Base-by-base conservation (phyloP, 2,888 invertebrate genomes). In the Rotaria socialis region DNA sequence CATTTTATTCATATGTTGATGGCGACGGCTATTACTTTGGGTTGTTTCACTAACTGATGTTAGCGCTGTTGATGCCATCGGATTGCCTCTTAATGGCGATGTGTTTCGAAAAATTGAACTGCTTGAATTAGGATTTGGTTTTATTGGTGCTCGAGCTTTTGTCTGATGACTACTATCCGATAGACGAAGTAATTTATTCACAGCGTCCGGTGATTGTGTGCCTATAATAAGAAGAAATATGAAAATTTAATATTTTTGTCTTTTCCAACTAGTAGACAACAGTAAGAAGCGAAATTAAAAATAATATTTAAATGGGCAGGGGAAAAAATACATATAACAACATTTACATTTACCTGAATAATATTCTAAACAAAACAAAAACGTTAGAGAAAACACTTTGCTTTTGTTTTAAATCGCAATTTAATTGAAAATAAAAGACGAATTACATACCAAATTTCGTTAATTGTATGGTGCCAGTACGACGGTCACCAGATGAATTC, bases 141-240 rank as follows among this genome's bases (percentile, higher is more conserved):
- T 80, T 80, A n/a, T 24, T 43, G 47, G 47, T n/a, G n/a, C 47
- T n/a, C 80, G 80, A n/a, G 80, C n/a, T 80, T 80, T 80, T 10
- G 47, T n/a, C 35, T 67, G 67, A 47, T 47, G 47, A 80, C 41
- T 80, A 47, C 80, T 80, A 47, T 80, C 47, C 10, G 80, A 80
- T 80, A 80, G 19, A 24, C 47, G 80, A 24, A 80, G 80, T 80
- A 80, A 47, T 80, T 80, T 80, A 80, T 80, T 80, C 3, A 80
- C 47, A 47, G 24, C 80, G 47, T 80, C 80, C 0, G 80, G 80
- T 41, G 80, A 80, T 80, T 80, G 80, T 80, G 80, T 80, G 47
- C 80, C 80, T 80, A 47, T 0, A 11, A 47, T 43, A 47, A 47
- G 43, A 43, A 47, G 11, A 75, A 4, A 10, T 16, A 24, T 14